Conservation (phyloP, 2,888 invertebrate genomes). For the Tipula confusa region DNA sequence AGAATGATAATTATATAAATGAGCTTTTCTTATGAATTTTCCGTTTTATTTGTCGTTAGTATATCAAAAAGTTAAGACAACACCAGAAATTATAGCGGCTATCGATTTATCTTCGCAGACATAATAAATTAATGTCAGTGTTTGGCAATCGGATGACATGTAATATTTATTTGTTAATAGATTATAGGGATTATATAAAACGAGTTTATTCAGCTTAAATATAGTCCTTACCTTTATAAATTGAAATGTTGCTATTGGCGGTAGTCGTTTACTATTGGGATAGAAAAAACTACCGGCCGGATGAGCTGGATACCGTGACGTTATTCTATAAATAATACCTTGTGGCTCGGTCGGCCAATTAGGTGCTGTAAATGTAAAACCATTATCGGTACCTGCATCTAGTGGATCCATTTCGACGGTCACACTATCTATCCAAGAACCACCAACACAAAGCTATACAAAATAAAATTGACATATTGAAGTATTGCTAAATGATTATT, state of each 20-base stretch:
- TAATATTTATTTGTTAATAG: background rate
- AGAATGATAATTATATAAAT: slow-evolving; percentile 20
- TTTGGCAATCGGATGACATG: slow-evolving; percentile 3
- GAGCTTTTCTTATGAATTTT: background rate
- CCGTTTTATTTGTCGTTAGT: background rate
- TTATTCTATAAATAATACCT: slow-evolving; percentile 83
- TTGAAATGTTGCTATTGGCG: slow-evolving; percentile 85
- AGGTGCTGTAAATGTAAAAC: slow-evolving; percentile 94
- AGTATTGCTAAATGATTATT: slow-evolving; percentile 25
- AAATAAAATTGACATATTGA: background rate
- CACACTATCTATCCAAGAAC: slow-evolving; percentile 86
- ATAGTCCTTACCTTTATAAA: slow-evolving; percentile 71
- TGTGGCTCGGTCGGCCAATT: slow-evolving; percentile 92
- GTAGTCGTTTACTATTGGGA: slow-evolving; percentile 79
- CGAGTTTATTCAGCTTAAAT: background rate
- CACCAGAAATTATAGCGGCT: background rate
- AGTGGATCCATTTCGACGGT: slow-evolving; percentile 87
- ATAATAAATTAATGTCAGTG: background rate
- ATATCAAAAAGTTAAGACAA: background rate
- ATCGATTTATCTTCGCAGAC: slow-evolving; percentile 16
- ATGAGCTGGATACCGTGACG: slow-evolving; percentile 82
- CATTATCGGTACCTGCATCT: slow-evolving; percentile 92
- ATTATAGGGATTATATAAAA: background rate
- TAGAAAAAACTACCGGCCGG: slow-evolving; percentile 94
- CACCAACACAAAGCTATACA: slow-evolving; percentile 79